A percentile compares a stretch with the other conserved stretches of the same genome.
phyloP scores from a whole-genome alignment of 1,140 invertebrate species.

The Brachionus plicatilis region DNA sequence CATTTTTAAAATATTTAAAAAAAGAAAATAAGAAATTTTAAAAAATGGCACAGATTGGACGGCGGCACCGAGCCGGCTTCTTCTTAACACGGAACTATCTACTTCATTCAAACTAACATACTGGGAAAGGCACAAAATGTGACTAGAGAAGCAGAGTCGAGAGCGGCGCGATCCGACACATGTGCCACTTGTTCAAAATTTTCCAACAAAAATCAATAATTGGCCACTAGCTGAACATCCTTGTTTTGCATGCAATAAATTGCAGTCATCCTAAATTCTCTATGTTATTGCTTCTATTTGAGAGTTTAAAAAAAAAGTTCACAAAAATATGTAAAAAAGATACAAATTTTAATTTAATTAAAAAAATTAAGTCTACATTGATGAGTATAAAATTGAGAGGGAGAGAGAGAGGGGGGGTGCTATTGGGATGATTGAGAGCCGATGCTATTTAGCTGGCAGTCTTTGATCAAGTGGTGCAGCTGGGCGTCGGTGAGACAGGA shows the following conservation, averaged over 20 bases:
- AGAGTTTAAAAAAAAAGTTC: background rate
- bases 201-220: background rate
- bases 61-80: background rate
- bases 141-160: background rate
- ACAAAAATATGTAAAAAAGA: background rate
- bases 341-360: conserved; percentile 5
- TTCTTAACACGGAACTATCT: background rate
- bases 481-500: background rate
- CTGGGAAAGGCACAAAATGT: background rate
- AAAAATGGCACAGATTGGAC: background rate
- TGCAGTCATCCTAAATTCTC: background rate
- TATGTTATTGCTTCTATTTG: too few species aligned
- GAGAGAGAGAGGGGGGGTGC: too few species aligned
- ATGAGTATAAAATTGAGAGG: background rate
- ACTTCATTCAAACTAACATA: background rate
- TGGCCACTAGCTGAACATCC: background rate
- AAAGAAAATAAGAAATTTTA: background rate
- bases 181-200: background rate
- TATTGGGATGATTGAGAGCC: background rate
- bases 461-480: background rate
- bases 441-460: background rate
- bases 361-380: background rate
- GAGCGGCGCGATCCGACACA: background rate
- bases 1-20: background rate
- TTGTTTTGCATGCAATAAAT: background rate